Percentiles rank a stretch among this genome's conserved stretches.
Evolutionary conservation across 2,888 invertebrate genomes (phyloP).

Genomic region (Xylota sylvarum): DNA sequence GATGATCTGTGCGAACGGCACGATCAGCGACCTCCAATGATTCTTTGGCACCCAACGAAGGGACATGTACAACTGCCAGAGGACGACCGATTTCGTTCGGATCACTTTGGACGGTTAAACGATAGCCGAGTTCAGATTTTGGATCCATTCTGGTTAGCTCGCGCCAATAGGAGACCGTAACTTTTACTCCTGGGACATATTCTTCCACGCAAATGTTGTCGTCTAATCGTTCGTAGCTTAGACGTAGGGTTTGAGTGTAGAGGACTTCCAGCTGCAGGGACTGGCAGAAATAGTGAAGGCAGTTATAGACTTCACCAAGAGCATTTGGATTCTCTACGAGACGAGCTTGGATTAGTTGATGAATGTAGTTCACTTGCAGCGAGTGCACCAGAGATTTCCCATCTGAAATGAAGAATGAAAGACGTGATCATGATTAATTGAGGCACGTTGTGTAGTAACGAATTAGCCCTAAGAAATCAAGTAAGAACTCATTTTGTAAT

Average conservation of each 20-base stretch:
- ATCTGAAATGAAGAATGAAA: slow-evolving; percentile 85
- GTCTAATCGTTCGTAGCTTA: slow-evolving; percentile 94
- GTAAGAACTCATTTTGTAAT: too few relatives aligned
- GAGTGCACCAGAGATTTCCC: slow-evolving; percentile 98
- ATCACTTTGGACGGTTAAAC: slow-evolving; percentile 95
- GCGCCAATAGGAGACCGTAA: slow-evolving; percentile 98
- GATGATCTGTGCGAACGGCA: slow-evolving; percentile 94
- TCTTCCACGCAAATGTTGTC: slow-evolving; percentile 96
- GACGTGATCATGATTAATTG: too few relatives aligned
- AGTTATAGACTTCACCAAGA: slow-evolving; percentile 92
- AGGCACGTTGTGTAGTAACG: too few relatives aligned
- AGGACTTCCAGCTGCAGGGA: slow-evolving; percentile 96
- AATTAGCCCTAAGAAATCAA: too few relatives aligned
- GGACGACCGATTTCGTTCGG: slow-evolving; percentile 91
- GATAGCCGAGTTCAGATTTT: slow-evolving; percentile 94
- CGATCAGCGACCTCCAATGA: slow-evolving; percentile 89
- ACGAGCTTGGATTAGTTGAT: slow-evolving; percentile 96
- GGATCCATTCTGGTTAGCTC: slow-evolving; percentile 87
- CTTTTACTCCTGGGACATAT: slow-evolving; percentile 94
- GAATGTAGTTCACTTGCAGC: slow-evolving; percentile 96
- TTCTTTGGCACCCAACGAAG: slow-evolving; percentile 85
- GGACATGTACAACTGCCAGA: slow-evolving; percentile 89
- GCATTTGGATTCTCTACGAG: slow-evolving; percentile 90
- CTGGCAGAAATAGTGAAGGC: slow-evolving; percentile 96
- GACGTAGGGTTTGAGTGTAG: slow-evolving; percentile 94